Percentiles rank a stretch among this genome's conserved stretches.
Evolutionary conservation across 2,888 invertebrate species (phyloP).

Genomic region (Catocala fraxini): DNA sequence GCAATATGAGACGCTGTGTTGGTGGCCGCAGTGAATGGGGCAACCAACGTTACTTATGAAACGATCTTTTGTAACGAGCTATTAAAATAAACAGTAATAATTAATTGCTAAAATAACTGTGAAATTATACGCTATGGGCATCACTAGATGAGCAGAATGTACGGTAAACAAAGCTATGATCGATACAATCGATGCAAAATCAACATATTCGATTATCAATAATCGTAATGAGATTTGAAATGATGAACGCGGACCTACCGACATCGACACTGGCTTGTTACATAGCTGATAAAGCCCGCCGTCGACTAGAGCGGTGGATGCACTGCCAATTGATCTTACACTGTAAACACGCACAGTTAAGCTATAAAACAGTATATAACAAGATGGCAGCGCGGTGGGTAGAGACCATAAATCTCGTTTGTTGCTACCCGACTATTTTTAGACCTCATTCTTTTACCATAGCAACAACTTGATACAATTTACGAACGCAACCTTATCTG

Average conservation of each 20-base stretch:
- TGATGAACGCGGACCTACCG: slow-evolving; percentile 6
- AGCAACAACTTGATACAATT: slow-evolving; percentile 55
- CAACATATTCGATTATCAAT: background rate
- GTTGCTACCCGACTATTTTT: slow-evolving; percentile 69
- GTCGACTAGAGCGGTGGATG: slow-evolving; percentile 28
- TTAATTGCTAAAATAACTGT: background rate
- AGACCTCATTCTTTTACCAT: slow-evolving; percentile 62
- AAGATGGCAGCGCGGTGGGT: slow-evolving; percentile 48
- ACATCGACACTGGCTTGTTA: background rate
- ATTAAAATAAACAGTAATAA: slow-evolving; percentile 1
- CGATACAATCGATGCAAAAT: background rate
- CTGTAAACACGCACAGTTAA: slow-evolving; percentile 51
- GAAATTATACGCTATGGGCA: no score
- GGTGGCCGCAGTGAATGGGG: slow-evolving; percentile 72
- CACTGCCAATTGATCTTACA: slow-evolving; percentile 49
- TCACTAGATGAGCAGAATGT: background rate
- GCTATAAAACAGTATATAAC: slow-evolving; percentile 53
- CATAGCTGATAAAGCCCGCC: slow-evolving; percentile 23
- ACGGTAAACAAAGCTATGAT: background rate
- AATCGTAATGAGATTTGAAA: slow-evolving; percentile 29
- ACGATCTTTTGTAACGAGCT: slow-evolving; percentile 40
- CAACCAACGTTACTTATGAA: slow-evolving; percentile 52
- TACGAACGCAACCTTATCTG: slow-evolving; percentile 42
- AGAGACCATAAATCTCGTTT: slow-evolving; percentile 67
- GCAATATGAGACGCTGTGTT: slow-evolving; percentile 74